phyloP scores from a whole-genome alignment of 2,113 vertebrate species.

The Heterocephalus glaber region DNA sequence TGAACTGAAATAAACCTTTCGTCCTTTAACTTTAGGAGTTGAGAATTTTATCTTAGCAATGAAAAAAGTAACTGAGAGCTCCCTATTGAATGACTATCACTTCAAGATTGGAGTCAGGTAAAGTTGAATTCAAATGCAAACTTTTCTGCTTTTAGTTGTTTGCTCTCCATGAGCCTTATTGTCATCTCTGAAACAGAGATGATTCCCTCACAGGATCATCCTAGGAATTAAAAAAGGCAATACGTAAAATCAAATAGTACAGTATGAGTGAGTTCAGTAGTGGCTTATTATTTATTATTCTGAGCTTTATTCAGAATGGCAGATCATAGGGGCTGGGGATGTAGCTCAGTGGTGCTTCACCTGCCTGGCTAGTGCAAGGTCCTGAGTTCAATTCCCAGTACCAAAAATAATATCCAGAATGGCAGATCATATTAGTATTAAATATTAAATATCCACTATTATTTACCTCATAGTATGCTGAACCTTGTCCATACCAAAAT shows the following conservation, averaged over 20 bases:
- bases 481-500: neutral
- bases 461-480: neutral
- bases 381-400: too few species aligned
- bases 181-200: neutral
- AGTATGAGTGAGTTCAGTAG: neutral
- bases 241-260: neutral
- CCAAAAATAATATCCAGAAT: too few species aligned
- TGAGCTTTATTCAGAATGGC: neutral
- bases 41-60: too few species aligned
- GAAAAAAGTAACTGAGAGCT: too few species aligned
- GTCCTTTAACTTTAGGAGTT: too few species aligned
- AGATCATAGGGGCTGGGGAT: neutral
- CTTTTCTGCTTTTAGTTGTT: neutral
- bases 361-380: too few species aligned
- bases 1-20: too few species aligned
- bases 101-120: neutral
- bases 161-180: neutral
- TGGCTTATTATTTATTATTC: neutral
- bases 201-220: neutral
- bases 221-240: neutral
- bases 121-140: neutral
- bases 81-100: neutral
- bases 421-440: neutral
- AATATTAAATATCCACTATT: neutral
- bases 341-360: too few species aligned